A percentile compares a stretch with the other conserved stretches of the same genome.
Conservation (phyloP, 2,113 vertebrate species). For the Tupaia tana region DNA sequence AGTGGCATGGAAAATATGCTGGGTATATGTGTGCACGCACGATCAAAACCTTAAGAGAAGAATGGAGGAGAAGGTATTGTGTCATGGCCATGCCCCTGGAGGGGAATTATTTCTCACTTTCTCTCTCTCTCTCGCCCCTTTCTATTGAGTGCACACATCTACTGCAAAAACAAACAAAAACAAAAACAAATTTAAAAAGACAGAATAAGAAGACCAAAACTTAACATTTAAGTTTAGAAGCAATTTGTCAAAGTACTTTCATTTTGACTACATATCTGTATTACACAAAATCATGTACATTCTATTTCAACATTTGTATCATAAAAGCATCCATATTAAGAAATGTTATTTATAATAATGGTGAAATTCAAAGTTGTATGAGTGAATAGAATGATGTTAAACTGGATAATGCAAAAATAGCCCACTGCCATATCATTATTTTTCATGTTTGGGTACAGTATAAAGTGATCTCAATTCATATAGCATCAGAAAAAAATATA, state of each 20-base stretch:
- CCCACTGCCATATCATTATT: constrained; percentile 43
- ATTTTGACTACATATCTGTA: constrained; percentile 47
- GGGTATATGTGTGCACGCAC: too few species aligned
- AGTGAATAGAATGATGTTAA: constrained; percentile 53
- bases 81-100: too few species aligned
- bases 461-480: constrained; percentile 27
- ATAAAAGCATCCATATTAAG: constrained; percentile 68
- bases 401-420: constrained; percentile 65
- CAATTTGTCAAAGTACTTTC: constrained; percentile 58
- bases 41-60: too few species aligned
- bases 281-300: constrained; percentile 81
- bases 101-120: too few species aligned
- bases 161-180: too few species aligned
- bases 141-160: too few species aligned
- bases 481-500: constrained; percentile 32
- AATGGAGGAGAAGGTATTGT: too few species aligned
- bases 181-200: too few species aligned
- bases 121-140: too few species aligned
- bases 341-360: constrained; percentile 72
- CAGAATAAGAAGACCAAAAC: neutral
- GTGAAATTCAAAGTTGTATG: constrained; percentile 60
- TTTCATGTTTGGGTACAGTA: constrained; percentile 38
- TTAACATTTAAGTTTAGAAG: constrained; percentile 38
- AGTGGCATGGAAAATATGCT: too few species aligned
- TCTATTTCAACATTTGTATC: constrained; percentile 63